Evolutionary conservation across 2,797 vertebrate genomes (phyloP).

Genomic region (Coreius guichenoti): DNA sequence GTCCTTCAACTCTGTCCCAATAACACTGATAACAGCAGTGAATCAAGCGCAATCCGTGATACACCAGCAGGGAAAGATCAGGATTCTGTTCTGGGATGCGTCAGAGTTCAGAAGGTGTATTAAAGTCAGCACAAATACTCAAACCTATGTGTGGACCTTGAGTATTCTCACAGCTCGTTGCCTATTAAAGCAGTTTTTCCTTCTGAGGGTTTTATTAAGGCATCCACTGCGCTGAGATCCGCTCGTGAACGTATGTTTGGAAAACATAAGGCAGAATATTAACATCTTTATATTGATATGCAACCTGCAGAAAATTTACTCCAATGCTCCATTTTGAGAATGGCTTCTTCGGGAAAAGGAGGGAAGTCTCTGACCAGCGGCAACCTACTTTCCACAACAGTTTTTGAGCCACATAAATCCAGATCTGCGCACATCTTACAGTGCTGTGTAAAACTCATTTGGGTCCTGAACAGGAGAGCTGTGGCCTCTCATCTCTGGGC

Average conservation of each 20-base stretch:
- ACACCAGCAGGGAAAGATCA: conserved; percentile 22
- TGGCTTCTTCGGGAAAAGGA: conserved; percentile 54
- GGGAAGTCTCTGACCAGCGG: conserved; percentile 47
- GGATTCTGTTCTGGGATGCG: conserved; percentile 12
- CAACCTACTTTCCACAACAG: conserved; percentile 24
- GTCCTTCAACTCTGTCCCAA: conserved; percentile 12
- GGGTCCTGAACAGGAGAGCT: not conserved
- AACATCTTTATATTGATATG: conserved; percentile 13
- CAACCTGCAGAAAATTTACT: not conserved
- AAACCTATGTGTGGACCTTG: not conserved
- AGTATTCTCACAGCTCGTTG: conserved; percentile 23
- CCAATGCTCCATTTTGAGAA: conserved; percentile 31
- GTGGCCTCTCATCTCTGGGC: conserved; percentile 73
- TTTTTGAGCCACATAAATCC: conserved; percentile 32
- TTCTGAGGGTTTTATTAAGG: conserved; percentile 46
- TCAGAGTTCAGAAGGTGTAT: conserved; percentile 38
- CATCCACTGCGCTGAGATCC: conserved; percentile 31
- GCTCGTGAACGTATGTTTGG: not conserved
- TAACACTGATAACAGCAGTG: conserved; percentile 17
- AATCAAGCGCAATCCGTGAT: conserved; percentile 37
- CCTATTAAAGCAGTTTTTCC: conserved; percentile 16
- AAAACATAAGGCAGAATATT: conserved; percentile 38
- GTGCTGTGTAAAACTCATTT: conserved; percentile 4
- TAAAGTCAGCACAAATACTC: conserved; percentile 33
- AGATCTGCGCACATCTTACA: not conserved